Evolutionary conservation across 2,888 invertebrate genomes (phyloP), one percentile per base, ranked within the genome.

Genomic region (Cryptocheilus praepositus): DNA sequence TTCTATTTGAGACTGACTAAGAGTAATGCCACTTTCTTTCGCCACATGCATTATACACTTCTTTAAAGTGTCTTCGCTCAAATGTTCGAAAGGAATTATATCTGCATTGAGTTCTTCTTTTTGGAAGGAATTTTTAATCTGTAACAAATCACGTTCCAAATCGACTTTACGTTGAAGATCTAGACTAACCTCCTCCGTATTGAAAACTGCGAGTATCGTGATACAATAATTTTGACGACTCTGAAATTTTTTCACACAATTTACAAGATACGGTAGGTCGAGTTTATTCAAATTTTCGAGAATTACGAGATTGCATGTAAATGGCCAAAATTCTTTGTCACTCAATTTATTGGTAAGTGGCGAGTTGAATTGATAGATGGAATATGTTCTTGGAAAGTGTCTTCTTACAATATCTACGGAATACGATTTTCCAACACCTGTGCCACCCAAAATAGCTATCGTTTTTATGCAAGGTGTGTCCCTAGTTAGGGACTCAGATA

Each of bases 371-470:
- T 84, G 74, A 36, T 82, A 73, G 51, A 81, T 60, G 21, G 70
- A 66, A 16, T 71, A 28, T 36, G 43, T 49, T 0, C 70, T 54
- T 0, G 81, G 76, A 49, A 85, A 74, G 57, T 83, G 72, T 21
- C 79, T 79, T 18, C 69, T 78, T 28, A 89, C 81, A 21, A 88
- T 86, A 18, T 83, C 79, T 0, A 76, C 70, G 0, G 85, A 79
- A 46, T 86, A 85, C 3, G 88, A 83, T 78, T 88, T 88, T 21
- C 88, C 88, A 2, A 87, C 84, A 0, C 88, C 88, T 0, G 83
- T 85, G 15, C 86, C 85, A 15, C 88, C 88, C 13, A 86, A 62
- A 0, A 89, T 66, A 4, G 70, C 74, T 2, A 86, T 15, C 3
- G 85, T 44, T 66, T 83, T 79, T 21, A 85, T 76, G 0, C 74